These are phyloP conservation scores for Cantharis lateralis DNA, from an alignment of 2,888 invertebrate species.

Conservation along the genomic window DNA sequence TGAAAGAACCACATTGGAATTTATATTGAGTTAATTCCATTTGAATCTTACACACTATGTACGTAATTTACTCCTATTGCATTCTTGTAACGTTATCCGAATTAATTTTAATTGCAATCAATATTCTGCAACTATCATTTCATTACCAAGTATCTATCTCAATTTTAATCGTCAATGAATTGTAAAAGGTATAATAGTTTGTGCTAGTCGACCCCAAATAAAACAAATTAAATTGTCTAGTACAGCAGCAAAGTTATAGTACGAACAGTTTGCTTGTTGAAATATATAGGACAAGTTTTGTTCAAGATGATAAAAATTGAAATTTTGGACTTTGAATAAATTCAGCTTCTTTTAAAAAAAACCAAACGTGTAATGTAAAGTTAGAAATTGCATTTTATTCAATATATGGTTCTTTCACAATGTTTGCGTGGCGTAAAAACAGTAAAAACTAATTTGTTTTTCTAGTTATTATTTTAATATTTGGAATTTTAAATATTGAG, in stretches of 20 bases:
- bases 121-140: neutral
- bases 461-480: too few species aligned
- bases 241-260: neutral
- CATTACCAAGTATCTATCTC: neutral
- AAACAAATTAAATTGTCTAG: neutral
- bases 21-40: neutral
- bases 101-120: neutral
- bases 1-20: neutral
- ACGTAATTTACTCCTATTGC: neutral
- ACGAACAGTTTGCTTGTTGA: neutral
- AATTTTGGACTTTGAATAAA: too few species aligned
- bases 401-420: too few species aligned
- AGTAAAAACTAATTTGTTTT: too few species aligned
- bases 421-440: too few species aligned
- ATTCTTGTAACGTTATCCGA: neutral
- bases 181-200: neutral
- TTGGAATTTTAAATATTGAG: too few species aligned
- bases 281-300: neutral
- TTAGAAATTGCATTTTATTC: too few species aligned
- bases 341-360: too few species aligned
- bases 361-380: too few species aligned
- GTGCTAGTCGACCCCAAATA: neutral
- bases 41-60: neutral
- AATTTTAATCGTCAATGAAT: neutral
- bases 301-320: too few species aligned